These are phyloP conservation scores for Scyliorhinus canicula DNA, from an alignment of 2,797 vertebrate species.

Conservation along the genomic window DNA sequence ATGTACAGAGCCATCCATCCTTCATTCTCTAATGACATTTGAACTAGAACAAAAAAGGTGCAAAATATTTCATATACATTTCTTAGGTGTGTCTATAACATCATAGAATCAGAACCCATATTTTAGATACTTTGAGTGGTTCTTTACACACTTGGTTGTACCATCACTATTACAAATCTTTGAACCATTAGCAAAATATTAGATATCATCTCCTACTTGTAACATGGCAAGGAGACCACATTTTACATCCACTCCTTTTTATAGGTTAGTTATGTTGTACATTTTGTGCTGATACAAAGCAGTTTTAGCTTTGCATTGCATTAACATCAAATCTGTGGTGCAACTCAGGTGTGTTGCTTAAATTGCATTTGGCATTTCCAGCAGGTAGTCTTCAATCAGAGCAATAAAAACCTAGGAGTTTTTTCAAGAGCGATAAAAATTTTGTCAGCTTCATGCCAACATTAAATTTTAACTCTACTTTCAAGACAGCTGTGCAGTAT, in stretches of 20 bases:
- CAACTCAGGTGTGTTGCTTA: neutral
- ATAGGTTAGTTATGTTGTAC: neutral
- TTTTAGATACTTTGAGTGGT: neutral
- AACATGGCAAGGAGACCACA: neutral
- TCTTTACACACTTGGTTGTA: neutral
- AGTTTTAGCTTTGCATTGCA: neutral
- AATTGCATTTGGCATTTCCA: neutral
- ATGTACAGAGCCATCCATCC: slow-evolving; percentile 2
- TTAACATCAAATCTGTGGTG: neutral
- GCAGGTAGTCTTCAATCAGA: neutral
- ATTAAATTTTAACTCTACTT: neutral
- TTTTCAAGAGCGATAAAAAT: neutral
- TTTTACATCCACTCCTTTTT: neutral
- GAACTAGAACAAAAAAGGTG: neutral
- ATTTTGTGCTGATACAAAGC: neutral
- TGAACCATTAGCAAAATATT: neutral
- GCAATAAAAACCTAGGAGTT: neutral
- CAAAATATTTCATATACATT: slow-evolving; percentile 6
- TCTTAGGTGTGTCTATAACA: neutral
- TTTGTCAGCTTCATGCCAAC: neutral
- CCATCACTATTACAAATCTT: neutral
- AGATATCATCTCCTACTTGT: neutral
- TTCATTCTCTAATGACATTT: neutral
- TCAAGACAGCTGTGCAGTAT: neutral
- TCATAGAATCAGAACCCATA: neutral